These are phyloP conservation scores for Coecobrya sp. DNA, from an alignment of 2,888 invertebrate genomes.

Conservation along the genomic window DNA sequence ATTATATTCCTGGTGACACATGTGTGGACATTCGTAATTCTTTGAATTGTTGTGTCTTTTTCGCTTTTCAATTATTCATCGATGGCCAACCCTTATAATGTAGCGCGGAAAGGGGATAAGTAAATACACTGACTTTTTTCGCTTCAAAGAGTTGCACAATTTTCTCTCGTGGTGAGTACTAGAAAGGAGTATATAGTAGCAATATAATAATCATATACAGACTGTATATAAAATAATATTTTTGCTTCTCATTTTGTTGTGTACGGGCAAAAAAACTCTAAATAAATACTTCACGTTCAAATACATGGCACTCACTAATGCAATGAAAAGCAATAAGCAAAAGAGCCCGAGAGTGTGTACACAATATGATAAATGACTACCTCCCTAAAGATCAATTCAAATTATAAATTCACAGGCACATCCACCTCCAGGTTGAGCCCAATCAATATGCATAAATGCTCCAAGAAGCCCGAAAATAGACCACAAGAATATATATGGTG, in stretches of 20 bases:
- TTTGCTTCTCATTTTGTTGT: slow-evolving; percentile 23
- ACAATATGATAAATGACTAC: slow-evolving; percentile 71
- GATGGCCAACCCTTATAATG: slow-evolving; percentile 85
- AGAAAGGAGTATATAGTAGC: background rate
- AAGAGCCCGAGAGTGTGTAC: slow-evolving; percentile 36
- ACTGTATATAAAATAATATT: background rate
- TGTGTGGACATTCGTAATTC: slow-evolving; percentile 61
- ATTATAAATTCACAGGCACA: slow-evolving; percentile 85
- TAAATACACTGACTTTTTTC: slow-evolving; percentile 75
- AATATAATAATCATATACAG: slow-evolving; percentile 7
- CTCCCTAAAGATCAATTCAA: slow-evolving; percentile 78
- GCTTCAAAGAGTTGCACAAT: slow-evolving; percentile 55
- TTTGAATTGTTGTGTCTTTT: slow-evolving; percentile 77
- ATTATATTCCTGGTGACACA: slow-evolving; percentile 59
- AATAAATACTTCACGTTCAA: slow-evolving; percentile 43
- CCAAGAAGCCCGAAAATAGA: slow-evolving; percentile 46
- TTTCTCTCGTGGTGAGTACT: slow-evolving; percentile 32
- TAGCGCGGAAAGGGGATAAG: slow-evolving; percentile 80
- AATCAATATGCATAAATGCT: slow-evolving; percentile 80
- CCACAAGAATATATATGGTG: slow-evolving; percentile 31
- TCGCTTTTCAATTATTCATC: slow-evolving; percentile 84
- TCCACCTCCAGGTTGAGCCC: slow-evolving; percentile 76
- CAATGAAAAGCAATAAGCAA: slow-evolving; percentile 58
- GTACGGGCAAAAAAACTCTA: slow-evolving; percentile 29
- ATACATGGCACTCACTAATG: slow-evolving; percentile 11